These are phyloP conservation scores for Tragelaphus imberbis DNA, from an alignment of 2,113 vertebrate species.

Conservation along the genomic window DNA sequence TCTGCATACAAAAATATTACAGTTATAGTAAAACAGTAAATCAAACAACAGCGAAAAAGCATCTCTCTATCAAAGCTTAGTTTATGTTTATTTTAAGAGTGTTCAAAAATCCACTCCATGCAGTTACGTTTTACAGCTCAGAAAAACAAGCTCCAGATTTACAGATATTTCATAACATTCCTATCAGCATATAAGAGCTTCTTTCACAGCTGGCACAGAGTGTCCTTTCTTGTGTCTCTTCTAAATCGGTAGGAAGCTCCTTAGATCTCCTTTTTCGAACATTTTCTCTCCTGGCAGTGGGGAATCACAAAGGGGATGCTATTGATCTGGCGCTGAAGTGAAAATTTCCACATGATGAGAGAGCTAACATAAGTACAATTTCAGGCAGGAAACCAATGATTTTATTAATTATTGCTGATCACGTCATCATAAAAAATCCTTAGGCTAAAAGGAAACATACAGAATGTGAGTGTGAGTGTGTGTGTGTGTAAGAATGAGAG, in stretches of 20 bases:
- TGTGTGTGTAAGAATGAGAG: background rate
- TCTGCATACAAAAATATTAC: slow-evolving; percentile 56
- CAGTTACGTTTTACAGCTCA: slow-evolving; percentile 39
- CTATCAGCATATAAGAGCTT: slow-evolving; percentile 51
- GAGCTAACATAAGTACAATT: slow-evolving; percentile 60
- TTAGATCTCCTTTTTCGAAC: slow-evolving; percentile 60
- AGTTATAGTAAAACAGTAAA: slow-evolving; percentile 45
- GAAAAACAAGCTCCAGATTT: slow-evolving; percentile 62
- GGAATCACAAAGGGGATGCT: slow-evolving; percentile 60
- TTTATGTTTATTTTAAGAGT: slow-evolving; percentile 74
- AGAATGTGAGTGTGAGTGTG: background rate
- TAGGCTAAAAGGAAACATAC: slow-evolving; percentile 36
- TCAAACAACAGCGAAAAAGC: slow-evolving; percentile 44
- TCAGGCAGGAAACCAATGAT: slow-evolving; percentile 68
- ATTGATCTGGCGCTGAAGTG: slow-evolving; percentile 42
- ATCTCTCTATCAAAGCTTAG: slow-evolving; percentile 68
- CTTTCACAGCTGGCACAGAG: slow-evolving; percentile 55
- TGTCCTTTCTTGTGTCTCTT: slow-evolving; percentile 56
- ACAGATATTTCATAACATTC: slow-evolving; percentile 60
- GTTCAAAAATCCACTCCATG: slow-evolving; percentile 63
- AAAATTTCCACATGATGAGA: slow-evolving; percentile 68
- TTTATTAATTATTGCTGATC: slow-evolving; percentile 67
- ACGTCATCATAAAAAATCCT: slow-evolving; percentile 46
- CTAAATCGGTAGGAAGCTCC: slow-evolving; percentile 56
- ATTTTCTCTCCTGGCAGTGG: slow-evolving; percentile 62